These are phyloP conservation scores for Ivindomyrus marchei DNA, from an alignment of 2,113 vertebrate species.

Conservation along the genomic window DNA sequence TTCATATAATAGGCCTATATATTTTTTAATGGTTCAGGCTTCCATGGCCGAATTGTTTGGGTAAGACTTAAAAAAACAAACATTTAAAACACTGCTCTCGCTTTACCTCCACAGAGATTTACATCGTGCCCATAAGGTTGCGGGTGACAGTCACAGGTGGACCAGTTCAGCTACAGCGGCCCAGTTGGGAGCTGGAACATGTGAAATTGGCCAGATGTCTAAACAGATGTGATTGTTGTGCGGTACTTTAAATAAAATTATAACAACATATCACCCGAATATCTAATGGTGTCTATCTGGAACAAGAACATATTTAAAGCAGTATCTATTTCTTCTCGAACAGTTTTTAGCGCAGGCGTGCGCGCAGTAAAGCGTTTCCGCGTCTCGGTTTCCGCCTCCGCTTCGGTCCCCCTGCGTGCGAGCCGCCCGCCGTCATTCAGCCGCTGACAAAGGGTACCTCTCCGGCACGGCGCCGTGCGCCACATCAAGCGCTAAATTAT, in stretches of 20 bases:
- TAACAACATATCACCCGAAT: background rate
- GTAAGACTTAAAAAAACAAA: background rate
- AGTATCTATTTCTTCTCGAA: background rate
- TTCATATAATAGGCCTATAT: background rate
- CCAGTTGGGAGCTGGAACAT: background rate
- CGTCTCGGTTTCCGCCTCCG: background rate
- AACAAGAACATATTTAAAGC: background rate
- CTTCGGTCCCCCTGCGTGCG: background rate
- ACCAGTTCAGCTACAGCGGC: background rate
- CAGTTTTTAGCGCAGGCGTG: background rate
- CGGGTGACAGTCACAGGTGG: background rate
- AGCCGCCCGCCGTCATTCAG: background rate
- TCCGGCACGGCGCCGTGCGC: background rate
- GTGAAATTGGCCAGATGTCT: background rate
- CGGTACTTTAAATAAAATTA: background rate
- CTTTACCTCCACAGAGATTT: background rate
- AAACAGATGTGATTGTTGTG: background rate
- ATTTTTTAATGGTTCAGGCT: background rate
- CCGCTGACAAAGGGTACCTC: constrained; percentile 7
- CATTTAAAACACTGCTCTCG: background rate
- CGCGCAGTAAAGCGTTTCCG: background rate
- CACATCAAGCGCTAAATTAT: constrained; percentile 30
- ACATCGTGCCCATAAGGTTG: background rate
- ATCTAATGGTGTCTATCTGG: background rate
- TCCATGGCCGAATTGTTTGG: background rate